These are phyloP conservation scores for Electrona antarctica DNA, from an alignment of 2,113 vertebrate species.

Conservation along the genomic window DNA sequence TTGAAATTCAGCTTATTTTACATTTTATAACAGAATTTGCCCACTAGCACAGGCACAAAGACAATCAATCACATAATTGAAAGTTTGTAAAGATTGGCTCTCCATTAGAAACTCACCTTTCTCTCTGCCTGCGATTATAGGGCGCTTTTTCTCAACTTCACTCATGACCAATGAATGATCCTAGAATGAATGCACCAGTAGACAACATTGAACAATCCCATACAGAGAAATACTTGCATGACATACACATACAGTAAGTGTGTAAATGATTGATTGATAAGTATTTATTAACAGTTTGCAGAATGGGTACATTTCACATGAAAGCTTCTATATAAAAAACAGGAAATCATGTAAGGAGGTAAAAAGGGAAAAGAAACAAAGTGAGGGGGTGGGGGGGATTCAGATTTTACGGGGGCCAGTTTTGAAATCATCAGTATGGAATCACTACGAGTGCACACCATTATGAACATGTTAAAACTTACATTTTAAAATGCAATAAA, in stretches of 20 bases:
- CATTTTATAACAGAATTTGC: not conserved
- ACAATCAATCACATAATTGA: not conserved
- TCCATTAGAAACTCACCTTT: conserved; percentile 60
- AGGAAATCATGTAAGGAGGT: no score
- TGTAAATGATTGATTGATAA: no score
- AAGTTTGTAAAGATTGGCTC: not conserved
- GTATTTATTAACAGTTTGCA: no score
- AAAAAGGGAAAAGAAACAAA: no score
- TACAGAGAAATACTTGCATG: no score
- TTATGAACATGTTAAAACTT: not conserved
- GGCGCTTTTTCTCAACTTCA: conserved; percentile 68
- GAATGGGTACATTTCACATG: no score
- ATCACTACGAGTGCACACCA: no score
- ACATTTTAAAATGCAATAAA: not conserved
- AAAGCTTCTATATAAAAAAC: no score
- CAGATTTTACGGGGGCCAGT: no score
- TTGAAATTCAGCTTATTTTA: not conserved
- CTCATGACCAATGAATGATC: conserved; percentile 21
- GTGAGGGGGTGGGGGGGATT: no score
- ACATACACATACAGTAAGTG: no score
- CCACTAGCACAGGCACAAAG: not conserved
- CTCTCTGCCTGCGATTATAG: conserved; percentile 73
- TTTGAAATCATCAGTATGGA: no score
- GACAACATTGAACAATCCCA: conserved; percentile 1
- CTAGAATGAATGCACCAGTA: conserved; percentile 8